Evolutionary conservation across 2,113 vertebrate species (phyloP).

Genomic region (Lamprotornis superbus): DNA sequence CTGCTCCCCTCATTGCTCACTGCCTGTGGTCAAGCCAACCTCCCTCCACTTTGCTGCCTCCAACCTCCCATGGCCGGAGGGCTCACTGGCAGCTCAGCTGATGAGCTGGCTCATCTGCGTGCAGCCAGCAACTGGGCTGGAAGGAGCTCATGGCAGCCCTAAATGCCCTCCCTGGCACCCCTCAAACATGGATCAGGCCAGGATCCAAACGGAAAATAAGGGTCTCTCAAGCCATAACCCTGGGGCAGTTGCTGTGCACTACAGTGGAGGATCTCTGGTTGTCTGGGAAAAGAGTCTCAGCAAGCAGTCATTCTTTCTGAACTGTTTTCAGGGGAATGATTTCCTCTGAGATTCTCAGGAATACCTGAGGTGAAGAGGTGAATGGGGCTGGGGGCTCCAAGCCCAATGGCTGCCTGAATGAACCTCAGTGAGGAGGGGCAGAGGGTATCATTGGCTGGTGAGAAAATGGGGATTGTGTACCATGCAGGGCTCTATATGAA

Average conservation of each 20-base stretch:
- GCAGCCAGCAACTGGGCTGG: slow-evolving; percentile 53
- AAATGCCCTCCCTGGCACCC: slow-evolving; percentile 51
- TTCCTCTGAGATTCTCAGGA: not conserved
- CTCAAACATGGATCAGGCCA: slow-evolving; percentile 6
- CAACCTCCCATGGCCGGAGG: not conserved
- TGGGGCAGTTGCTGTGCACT: slow-evolving; percentile 5
- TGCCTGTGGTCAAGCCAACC: not conserved
- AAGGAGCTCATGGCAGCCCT: slow-evolving; percentile 46
- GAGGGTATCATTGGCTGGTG: not conserved
- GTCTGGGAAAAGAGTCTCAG: not conserved
- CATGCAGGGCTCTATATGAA: not conserved
- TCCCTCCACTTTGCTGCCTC: slow-evolving; percentile 31
- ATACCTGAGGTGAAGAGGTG: not conserved
- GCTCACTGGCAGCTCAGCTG: slow-evolving; percentile 41
- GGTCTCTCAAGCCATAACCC: slow-evolving; percentile 6
- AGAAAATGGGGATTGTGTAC: not conserved
- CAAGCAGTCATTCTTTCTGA: not conserved
- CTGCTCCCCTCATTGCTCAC: not conserved
- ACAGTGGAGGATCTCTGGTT: not conserved
- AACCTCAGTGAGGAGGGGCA: not conserved
- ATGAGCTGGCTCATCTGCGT: slow-evolving; percentile 54
- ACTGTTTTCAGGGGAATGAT: not conserved
- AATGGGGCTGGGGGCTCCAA: not conserved
- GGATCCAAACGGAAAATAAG: slow-evolving; percentile 26
- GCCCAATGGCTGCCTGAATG: not conserved